Evolutionary conservation across 2,113 vertebrate species (phyloP).

Genomic region (Brachypteracias leptosomus): DNA sequence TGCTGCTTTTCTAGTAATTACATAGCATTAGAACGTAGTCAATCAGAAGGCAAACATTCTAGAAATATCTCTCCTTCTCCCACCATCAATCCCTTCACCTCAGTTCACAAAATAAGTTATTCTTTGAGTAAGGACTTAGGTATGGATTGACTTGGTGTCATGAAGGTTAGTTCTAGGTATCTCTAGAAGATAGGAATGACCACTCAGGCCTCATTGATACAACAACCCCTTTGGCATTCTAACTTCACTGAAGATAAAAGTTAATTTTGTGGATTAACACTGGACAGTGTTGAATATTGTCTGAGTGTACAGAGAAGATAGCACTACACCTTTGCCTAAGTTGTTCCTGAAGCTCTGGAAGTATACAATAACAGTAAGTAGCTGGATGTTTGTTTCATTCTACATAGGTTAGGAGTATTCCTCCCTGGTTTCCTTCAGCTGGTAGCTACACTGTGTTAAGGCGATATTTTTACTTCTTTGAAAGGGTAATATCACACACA

Average conservation of each 20-base stretch:
- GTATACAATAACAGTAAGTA: not conserved
- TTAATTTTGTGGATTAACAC: not conserved
- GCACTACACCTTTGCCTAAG: not conserved
- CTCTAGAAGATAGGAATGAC: not conserved
- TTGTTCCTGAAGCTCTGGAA: not conserved
- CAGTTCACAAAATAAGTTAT: not conserved
- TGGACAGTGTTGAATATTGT: not conserved
- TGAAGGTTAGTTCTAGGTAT: not conserved
- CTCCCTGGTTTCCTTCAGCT: not conserved
- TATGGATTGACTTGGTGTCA: not conserved
- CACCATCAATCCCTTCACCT: not conserved
- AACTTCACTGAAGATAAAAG: not conserved
- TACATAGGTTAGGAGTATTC: not conserved
- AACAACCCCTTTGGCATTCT: not conserved
- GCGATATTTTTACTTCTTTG: not conserved
- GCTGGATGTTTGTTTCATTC: not conserved
- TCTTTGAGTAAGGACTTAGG: not conserved
- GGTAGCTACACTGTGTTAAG: not conserved
- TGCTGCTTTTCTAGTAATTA: not conserved
- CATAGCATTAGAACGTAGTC: not conserved
- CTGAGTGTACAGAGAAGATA: not conserved
- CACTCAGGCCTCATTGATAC: not conserved
- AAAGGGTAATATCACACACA: not conserved
- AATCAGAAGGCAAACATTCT: not conserved
- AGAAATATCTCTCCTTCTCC: not conserved